phyloP scores from a whole-genome alignment of 2,113 vertebrate genomes.

The Heterocephalus glaber region DNA sequence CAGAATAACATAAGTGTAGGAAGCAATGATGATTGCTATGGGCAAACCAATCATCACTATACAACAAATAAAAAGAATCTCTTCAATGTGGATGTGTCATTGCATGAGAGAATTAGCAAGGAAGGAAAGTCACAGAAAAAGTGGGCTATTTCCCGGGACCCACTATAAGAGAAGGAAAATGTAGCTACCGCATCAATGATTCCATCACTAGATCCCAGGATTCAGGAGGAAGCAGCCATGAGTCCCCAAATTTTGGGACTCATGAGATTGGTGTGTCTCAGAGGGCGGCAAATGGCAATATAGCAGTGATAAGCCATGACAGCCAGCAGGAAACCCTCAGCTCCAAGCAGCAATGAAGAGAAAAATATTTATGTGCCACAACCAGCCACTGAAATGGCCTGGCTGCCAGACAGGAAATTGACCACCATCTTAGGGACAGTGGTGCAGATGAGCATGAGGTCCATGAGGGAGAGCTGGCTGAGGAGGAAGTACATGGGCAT shows the following conservation, averaged over 20 bases:
- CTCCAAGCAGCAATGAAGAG: conserved; percentile 55
- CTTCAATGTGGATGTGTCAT: neutral
- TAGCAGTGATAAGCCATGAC: conserved; percentile 28
- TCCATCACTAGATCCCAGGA: conserved; percentile 34
- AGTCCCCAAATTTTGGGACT: conserved; percentile 60
- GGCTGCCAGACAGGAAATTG: conserved; percentile 70
- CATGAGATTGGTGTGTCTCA: conserved; percentile 79
- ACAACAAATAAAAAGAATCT: neutral
- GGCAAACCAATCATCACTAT: neutral
- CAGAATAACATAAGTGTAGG: neutral
- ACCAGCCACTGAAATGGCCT: conserved; percentile 71
- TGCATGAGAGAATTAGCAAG: neutral
- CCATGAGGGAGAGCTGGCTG: neutral
- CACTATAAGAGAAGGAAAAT: neutral
- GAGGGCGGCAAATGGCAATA: conserved; percentile 79
- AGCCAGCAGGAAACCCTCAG: conserved; percentile 18
- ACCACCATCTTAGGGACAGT: conserved; percentile 60
- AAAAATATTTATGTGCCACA: conserved; percentile 83
- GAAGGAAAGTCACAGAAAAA: conserved; percentile 3
- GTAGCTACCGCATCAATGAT: neutral
- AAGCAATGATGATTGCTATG: neutral
- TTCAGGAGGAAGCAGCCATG: conserved; percentile 69
- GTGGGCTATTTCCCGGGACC: neutral
- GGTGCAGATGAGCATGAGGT: too few relatives aligned
- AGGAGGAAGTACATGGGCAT: neutral